Evolutionary conservation across 1,140 invertebrate genomes (phyloP).

Genomic region (Scaptomyza hsui): DNA sequence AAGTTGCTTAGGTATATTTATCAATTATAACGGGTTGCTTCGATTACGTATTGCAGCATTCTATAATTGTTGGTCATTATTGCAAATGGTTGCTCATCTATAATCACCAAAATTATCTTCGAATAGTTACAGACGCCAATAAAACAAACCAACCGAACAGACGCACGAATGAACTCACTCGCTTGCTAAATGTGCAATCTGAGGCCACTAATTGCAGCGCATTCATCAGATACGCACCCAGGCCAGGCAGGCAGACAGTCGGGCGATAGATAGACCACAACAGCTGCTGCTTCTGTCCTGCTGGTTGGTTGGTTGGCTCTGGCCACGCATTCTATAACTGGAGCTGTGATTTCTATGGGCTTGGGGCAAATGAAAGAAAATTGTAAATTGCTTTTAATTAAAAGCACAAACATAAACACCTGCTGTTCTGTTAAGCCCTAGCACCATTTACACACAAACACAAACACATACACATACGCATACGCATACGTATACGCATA

Average conservation of each 20-base stretch:
- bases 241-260: constrained; percentile 9
- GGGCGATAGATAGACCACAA: constrained; percentile 13
- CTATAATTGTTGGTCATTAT: constrained; percentile 36
- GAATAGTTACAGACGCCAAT: constrained; percentile 44
- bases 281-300: neutral
- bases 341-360: constrained; percentile 34
- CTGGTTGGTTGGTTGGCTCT: neutral
- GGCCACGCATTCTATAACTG: neutral
- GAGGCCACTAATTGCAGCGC: constrained; percentile 75
- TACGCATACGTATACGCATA: constrained; percentile 35
- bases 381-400: constrained; percentile 82
- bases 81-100: constrained; percentile 37
- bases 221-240: constrained; percentile 62
- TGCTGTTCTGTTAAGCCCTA: constrained; percentile 58
- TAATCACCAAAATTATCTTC: constrained; percentile 45
- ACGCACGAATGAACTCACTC: constrained; percentile 49
- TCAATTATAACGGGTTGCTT: too few species aligned
- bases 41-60: constrained; percentile 21
- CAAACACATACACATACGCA: too few species aligned
- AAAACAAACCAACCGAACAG: neutral
- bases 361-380: constrained; percentile 68
- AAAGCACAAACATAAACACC: constrained; percentile 82
- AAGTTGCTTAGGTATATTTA: too few species aligned
- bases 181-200: constrained; percentile 76
- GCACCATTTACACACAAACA: constrained; percentile 23